Conservation (phyloP, 2,888 invertebrate genomes). For the Autographa pulchrina region DNA sequence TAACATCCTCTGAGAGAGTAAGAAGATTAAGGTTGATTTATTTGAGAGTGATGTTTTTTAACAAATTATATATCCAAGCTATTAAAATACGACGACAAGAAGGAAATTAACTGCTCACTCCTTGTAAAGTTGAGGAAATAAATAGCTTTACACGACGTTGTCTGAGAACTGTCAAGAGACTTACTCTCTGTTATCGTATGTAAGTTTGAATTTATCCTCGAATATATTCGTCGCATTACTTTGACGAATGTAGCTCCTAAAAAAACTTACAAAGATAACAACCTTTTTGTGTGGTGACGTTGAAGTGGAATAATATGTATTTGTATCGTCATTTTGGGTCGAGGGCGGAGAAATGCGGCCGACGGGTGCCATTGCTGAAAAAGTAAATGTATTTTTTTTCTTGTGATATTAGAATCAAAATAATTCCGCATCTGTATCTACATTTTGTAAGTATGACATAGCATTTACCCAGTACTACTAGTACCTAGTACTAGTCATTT, state of each 20-base stretch:
- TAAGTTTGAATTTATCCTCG: constrained; percentile 57
- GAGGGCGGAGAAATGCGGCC: not conserved
- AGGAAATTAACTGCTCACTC: constrained; percentile 63
- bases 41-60: constrained; percentile 58
- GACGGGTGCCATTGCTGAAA: not conserved
- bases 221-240: constrained; percentile 43
- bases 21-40: constrained; percentile 58
- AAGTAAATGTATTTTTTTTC: not conserved
- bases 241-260: constrained; percentile 19
- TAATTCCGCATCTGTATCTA: not conserved
- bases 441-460: no score
- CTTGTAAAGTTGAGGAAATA: constrained; percentile 67
- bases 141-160: constrained; percentile 65
- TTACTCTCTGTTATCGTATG: constrained; percentile 63
- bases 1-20: constrained; percentile 25
- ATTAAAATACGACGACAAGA: constrained; percentile 66
- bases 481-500: no score
- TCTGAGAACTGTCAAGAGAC: no score
- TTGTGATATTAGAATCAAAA: not conserved
- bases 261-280: constrained; percentile 13
- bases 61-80: constrained; percentile 64
- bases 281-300: constrained; percentile 5
- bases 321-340: constrained; percentile 7
- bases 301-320: constrained; percentile 13
- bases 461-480: no score